Evolutionary conservation across 1,140 invertebrate species (phyloP).

Genomic region (Tetranychus urticae): DNA sequence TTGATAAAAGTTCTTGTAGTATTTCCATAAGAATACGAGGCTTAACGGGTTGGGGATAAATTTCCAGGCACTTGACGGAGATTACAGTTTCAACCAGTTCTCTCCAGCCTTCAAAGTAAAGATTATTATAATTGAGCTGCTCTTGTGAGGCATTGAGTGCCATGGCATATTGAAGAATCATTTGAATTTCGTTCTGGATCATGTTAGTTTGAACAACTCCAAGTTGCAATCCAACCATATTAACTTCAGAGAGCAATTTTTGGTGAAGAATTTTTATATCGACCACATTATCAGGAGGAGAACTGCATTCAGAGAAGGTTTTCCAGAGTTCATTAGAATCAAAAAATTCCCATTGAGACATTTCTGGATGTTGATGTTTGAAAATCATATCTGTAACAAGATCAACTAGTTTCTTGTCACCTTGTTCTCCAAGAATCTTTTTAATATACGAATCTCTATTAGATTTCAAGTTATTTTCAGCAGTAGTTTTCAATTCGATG

Average conservation of each 20-base stretch:
- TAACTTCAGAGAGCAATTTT: constrained; percentile 8
- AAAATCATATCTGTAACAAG: constrained; percentile 3
- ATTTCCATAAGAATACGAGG: constrained; percentile 6
- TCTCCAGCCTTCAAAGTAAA: constrained; percentile 9
- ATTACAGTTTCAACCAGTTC: constrained; percentile 8
- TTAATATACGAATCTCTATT: constrained; percentile 5
- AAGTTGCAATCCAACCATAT: constrained; percentile 5
- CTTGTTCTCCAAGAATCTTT: constrained; percentile 6
- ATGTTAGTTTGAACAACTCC: constrained; percentile 7
- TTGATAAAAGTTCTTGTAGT: constrained; percentile 4
- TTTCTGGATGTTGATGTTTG: constrained; percentile 2
- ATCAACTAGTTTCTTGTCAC: constrained; percentile 1
- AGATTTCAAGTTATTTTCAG: constrained; percentile 8
- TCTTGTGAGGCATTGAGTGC: constrained; percentile 6
- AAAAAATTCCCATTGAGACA: constrained; percentile 10
- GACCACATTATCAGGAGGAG: neutral
- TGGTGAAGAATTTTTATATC: constrained; percentile 8
- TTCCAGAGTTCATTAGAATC: constrained; percentile 10
- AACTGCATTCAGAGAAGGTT: constrained; percentile 2
- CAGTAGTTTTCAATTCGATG: constrained; percentile 8
- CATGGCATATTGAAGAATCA: constrained; percentile 6
- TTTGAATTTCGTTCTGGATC: constrained; percentile 7
- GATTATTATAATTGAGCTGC: constrained; percentile 1
- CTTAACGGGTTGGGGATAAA: constrained; percentile 1
- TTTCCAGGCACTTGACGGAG: constrained; percentile 2